A percentile compares a stretch with the other conserved stretches of the same genome.
Evolutionary conservation across 2,888 invertebrate genomes (phyloP).

Genomic region (Plusia festucae): DNA sequence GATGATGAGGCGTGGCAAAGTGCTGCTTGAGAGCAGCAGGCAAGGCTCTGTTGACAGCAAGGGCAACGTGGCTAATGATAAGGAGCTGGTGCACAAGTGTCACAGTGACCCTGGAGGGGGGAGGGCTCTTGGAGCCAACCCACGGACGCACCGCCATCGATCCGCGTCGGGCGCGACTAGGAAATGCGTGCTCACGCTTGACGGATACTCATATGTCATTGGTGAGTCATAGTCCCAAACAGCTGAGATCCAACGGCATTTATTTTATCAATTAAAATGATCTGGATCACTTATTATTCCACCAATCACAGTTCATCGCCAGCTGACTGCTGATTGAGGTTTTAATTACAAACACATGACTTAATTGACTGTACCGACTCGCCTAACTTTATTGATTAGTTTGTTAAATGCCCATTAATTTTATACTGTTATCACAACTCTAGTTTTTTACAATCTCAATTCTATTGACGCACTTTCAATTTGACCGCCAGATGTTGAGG

Average conservation of each 20-base stretch:
- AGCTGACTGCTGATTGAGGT: slow-evolving; percentile 32
- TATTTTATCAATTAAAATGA: slow-evolving; percentile 18
- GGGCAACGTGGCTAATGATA: slow-evolving; percentile 79
- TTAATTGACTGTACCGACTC: slow-evolving; percentile 13
- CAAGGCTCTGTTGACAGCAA: slow-evolving; percentile 86
- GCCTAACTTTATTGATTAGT: slow-evolving; percentile 16
- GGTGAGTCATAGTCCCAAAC: slow-evolving; percentile 89
- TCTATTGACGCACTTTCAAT: slow-evolving; percentile 39
- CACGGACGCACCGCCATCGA: slow-evolving; percentile 80
- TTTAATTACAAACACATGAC: slow-evolving; percentile 40
- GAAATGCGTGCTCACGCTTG: slow-evolving; percentile 95
- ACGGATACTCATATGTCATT: slow-evolving; percentile 96
- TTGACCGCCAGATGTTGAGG: slow-evolving; percentile 48
- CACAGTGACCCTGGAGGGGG: slow-evolving; percentile 91
- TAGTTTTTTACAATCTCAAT: slow-evolving; percentile 26
- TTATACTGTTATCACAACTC: slow-evolving; percentile 37
- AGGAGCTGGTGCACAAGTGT: slow-evolving; percentile 92
- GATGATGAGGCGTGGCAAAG: slow-evolving; percentile 86
- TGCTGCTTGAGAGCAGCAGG: slow-evolving; percentile 84
- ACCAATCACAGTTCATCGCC: slow-evolving; percentile 34
- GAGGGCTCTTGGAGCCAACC: slow-evolving; percentile 78
- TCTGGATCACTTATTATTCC: slow-evolving; percentile 33
- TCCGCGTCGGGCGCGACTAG: slow-evolving; percentile 90
- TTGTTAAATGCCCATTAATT: slow-evolving; percentile 24
- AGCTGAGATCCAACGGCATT: slow-evolving; percentile 24